Base-by-base conservation (phyloP, 2,797 vertebrate species). In the Spinus olivaceus region DNA sequence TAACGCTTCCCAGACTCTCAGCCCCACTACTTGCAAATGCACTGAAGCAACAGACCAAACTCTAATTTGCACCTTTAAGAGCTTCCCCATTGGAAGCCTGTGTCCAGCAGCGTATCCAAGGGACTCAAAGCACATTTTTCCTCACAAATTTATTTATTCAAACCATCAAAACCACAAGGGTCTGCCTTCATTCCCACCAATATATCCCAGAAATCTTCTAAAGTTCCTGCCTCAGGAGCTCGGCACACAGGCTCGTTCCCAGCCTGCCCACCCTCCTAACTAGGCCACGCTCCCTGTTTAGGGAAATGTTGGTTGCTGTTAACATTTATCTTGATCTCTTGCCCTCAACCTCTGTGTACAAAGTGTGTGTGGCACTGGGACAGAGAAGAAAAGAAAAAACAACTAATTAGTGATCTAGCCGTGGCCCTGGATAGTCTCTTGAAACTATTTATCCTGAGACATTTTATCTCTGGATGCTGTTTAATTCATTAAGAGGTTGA, bases 1-100 rank as follows among this genome's bases (percentile, higher is more conserved):
- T 56, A 49, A 79, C 3, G 8, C 77, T 54, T 32, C 90, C 32
- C 80, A 42, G 79, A 23, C 53, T 81, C 51, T 39, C 72, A 78
- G 82, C 33, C 90, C 69, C 53, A 28, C 64, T 73, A 33, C 80
- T 53, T 88, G 78, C 67, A 87, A 92, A 91, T 8, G 60, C 74
- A 70, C 5, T 86, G 81, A 92, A 90, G 83, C 83, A 81, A 57
- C 47, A 90, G 66, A 76, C 41, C 70, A 70, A 89, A 89, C 92
- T 95, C 88, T 35, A 96, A 95, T 96, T 96, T 95, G 84, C 95
- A 94, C 94, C 92, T 95, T 91, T 85, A 93, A 93, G 95, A 92
- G 81, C 60, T 46, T 94, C 94, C 91, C 94, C 57, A 91, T 70
- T 92, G 92, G 95, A 89, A 87, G 92, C 32, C 94, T 49, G 44